Evolutionary conservation across 2,797 vertebrate species (phyloP).

Genomic region (Sebastes paucispinis): DNA sequence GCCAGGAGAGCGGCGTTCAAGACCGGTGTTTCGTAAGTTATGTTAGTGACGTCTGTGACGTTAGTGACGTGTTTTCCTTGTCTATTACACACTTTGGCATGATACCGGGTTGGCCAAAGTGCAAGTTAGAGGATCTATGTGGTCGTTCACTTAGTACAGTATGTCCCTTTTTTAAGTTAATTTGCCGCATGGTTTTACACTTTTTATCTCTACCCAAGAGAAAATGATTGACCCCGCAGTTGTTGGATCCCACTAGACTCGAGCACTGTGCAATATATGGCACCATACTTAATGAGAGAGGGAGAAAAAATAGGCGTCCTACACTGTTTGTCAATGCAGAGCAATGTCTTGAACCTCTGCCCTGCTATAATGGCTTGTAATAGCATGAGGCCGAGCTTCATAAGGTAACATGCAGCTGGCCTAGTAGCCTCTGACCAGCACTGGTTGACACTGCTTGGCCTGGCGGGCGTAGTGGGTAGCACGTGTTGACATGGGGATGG

Average conservation of each 20-base stretch:
- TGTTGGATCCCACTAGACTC: not conserved
- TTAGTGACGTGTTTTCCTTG: too few species aligned
- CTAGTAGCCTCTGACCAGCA: constrained; percentile 22
- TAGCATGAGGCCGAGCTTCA: not conserved
- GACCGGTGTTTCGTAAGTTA: too few species aligned
- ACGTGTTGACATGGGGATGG: not conserved
- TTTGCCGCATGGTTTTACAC: not conserved
- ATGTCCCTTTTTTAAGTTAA: not conserved
- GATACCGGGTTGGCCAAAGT: not conserved
- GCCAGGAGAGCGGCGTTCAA: too few species aligned
- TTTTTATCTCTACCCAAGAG: not conserved
- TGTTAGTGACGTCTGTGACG: too few species aligned
- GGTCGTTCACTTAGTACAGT: not conserved
- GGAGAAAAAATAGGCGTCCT: not conserved
- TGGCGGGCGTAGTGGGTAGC: not conserved
- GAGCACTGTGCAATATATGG: not conserved
- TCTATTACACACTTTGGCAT: not conserved
- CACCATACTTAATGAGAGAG: not conserved
- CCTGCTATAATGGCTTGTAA: constrained; percentile 13
- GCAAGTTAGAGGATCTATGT: not conserved
- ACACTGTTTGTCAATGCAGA: constrained; percentile 6
- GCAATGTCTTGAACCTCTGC: constrained; percentile 26
- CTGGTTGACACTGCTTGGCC: constrained; percentile 17
- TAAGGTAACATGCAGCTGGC: constrained; percentile 30
- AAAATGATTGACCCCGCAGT: not conserved